Base-by-base conservation (phyloP, 2,888 invertebrate genomes). In the Pemphredon lugubris region DNA sequence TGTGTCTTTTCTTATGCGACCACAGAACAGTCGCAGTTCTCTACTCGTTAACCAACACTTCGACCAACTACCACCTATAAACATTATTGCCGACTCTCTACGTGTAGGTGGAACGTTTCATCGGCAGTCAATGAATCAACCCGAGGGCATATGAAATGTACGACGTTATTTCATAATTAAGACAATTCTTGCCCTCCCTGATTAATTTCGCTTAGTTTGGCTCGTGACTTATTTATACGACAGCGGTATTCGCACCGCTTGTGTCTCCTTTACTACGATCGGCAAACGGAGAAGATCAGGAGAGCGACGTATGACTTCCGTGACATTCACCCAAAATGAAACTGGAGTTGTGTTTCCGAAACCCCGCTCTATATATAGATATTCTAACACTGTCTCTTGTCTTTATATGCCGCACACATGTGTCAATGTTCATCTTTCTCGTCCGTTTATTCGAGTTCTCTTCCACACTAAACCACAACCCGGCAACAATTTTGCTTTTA, bases 51-150 rank as follows among this genome's bases (percentile, higher is more conserved):
- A 63, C 61, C 66, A 66, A 72, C 72, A 69, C 42, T 59, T 26
- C 57, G 63, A 71, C 45, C 61, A 72, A 79, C 64, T 79, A 68
- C 61, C 67, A 76, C 44, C 68, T 73, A 79, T 69, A 59, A 75
- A 76, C 77, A 73, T 77, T 75, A 72, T 73, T 70, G 68, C 68
- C 64, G 73, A 77, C 47, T 51, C 63, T 70, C 73, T 70, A 47
- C 53, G 44, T 37, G 30, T 59, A 69, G 71, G 57, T 75, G 75
- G 72, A 73, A 80, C 75, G 72, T 70, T 60, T 58, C 16, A 65
- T 80, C 74, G 77, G 69, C 75, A 77, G 73, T 75, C 50, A 66
- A 63, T 60, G 55, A 64, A 73, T 77, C 71, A 69, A 80, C 68
- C 66, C 81, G 73, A 78, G 72, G 75, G 69, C 61, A 76, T 66